Percentiles rank a stretch among this genome's conserved stretches.
Conservation (phyloP, 2,113 vertebrate species). For the Microtus montanus region DNA sequence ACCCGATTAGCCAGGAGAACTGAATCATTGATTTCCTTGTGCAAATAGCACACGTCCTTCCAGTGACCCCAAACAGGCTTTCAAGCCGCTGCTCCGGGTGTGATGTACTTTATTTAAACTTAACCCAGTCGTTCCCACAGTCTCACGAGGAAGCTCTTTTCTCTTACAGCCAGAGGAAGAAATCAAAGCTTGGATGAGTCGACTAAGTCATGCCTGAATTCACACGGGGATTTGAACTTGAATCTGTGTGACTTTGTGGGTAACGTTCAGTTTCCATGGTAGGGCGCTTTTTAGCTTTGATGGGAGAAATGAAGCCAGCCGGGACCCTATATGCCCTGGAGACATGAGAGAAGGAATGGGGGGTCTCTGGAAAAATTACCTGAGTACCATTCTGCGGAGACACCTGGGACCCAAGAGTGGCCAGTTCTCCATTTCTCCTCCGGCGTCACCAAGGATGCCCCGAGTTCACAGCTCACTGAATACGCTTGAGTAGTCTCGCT, state of each 20-base stretch:
- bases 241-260: neutral
- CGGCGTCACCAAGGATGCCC: neutral
- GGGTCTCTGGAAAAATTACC: neutral
- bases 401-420: neutral
- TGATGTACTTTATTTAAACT: neutral
- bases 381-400: neutral
- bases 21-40: neutral
- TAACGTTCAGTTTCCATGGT: neutral
- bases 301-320: neutral
- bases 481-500: neutral
- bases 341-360: neutral
- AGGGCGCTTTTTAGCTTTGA: neutral
- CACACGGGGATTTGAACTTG: neutral
- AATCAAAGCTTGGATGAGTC: neutral
- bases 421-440: neutral
- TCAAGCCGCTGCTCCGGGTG: neutral
- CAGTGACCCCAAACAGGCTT: neutral
- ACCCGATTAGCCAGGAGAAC: neutral
- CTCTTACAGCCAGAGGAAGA: neutral
- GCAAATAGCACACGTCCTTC: neutral
- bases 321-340: neutral
- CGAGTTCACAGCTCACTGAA: neutral
- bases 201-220: neutral
- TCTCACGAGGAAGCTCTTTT: neutral
- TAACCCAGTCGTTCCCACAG: neutral